phyloP scores from a whole-genome alignment of 2,888 invertebrate genomes.

The Drosophila quasianomalipes region DNA sequence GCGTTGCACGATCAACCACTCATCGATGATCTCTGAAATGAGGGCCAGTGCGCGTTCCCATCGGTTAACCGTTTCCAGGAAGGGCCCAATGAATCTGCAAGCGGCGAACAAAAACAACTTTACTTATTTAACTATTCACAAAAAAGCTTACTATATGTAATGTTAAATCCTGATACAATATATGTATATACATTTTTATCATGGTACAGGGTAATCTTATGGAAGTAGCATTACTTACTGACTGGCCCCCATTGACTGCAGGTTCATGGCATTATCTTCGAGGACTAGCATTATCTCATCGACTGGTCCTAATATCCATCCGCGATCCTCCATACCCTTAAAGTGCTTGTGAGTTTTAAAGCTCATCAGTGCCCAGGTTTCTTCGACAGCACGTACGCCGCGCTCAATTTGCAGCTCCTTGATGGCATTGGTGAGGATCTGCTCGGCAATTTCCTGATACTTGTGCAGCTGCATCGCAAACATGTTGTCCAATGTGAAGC shows the following conservation, averaged over 20 bases:
- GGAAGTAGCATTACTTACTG: conserved; percentile 86
- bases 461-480: conserved; percentile 96
- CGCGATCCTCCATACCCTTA: conserved; percentile 92
- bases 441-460: conserved; percentile 92
- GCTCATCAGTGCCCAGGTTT: conserved; percentile 89
- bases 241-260: conserved; percentile 96
- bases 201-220: background rate
- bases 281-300: conserved; percentile 93
- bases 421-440: conserved; percentile 94
- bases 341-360: conserved; percentile 89
- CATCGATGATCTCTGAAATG: conserved; percentile 94
- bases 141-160: background rate
- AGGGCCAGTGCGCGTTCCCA: conserved; percentile 93
- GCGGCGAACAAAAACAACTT: background rate
- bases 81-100: conserved; percentile 93
- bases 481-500: conserved; percentile 96
- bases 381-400: conserved; percentile 93
- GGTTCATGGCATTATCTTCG: conserved; percentile 95
- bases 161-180: background rate
- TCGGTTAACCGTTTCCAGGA: conserved; percentile 92
- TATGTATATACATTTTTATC: background rate
- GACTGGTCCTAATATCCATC: conserved; percentile 90
- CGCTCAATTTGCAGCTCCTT: conserved; percentile 97
- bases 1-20: conserved; percentile 94
- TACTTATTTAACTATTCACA: background rate